These are phyloP conservation scores for Phyllotreta striolata DNA, from an alignment of 2,888 invertebrate genomes.

Conservation along the genomic window DNA sequence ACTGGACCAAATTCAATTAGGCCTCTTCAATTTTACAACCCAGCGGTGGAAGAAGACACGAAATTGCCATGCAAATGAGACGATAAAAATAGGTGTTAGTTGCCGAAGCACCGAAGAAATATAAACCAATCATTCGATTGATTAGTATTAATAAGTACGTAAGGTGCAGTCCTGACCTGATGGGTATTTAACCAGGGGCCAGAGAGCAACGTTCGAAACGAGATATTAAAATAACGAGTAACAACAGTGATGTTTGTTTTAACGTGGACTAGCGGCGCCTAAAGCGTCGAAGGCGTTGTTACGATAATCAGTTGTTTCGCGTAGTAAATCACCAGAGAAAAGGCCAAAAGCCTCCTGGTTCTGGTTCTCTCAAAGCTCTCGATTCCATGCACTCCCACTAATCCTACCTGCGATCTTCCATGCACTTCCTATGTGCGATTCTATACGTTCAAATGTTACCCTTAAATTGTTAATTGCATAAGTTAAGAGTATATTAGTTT, in stretches of 20 bases:
- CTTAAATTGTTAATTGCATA: too few relatives aligned
- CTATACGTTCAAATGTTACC: too few relatives aligned
- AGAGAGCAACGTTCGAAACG: conserved; percentile 51
- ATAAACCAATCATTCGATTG: background rate
- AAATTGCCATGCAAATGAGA: background rate
- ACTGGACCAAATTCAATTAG: background rate
- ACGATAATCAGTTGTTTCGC: conserved; percentile 60
- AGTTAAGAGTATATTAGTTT: too few relatives aligned
- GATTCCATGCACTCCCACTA: conserved; percentile 28
- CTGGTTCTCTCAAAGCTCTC: background rate
- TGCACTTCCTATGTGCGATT: too few relatives aligned
- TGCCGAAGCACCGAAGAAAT: background rate
- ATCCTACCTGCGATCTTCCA: conserved; percentile 21
- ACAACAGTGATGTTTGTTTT: conserved; percentile 62
- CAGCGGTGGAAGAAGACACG: background rate
- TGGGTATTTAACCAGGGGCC: conserved; percentile 53
- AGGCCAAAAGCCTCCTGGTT: too few relatives aligned
- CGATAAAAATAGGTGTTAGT: background rate
- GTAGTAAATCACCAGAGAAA: conserved; percentile 55
- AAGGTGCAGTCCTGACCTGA: conserved; percentile 11
- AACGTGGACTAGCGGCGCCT: conserved; percentile 58
- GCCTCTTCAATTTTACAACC: background rate
- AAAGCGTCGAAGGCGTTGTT: conserved; percentile 60
- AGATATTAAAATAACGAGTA: conserved; percentile 62
- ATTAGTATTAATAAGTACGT: background rate